These are phyloP conservation scores for Artemisiospiza belli DNA, from an alignment of 2,113 vertebrate genomes.

Conservation along the genomic window DNA sequence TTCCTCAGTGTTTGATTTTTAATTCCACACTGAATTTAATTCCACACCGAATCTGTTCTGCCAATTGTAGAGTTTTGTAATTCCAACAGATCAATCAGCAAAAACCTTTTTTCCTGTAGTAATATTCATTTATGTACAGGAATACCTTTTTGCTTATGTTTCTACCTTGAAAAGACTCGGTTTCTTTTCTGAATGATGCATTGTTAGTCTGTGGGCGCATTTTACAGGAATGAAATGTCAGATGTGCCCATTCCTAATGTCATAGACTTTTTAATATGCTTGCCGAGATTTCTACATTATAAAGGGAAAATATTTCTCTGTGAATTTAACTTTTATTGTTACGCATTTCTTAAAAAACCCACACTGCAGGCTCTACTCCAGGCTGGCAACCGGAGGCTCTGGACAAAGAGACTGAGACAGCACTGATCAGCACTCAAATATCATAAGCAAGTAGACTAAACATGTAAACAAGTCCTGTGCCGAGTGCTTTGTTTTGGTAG, in stretches of 20 bases:
- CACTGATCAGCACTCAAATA: constrained; percentile 12
- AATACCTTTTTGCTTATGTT: not conserved
- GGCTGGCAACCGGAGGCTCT: not conserved
- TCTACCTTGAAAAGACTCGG: not conserved
- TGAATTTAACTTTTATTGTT: not conserved
- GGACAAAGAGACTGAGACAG: not conserved
- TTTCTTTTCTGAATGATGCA: not conserved
- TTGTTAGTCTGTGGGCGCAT: not conserved
- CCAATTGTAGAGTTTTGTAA: not conserved
- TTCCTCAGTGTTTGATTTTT: not conserved
- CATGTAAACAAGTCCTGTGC: constrained; percentile 43
- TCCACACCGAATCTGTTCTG: not conserved
- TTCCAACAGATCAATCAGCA: not conserved
- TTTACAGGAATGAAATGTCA: not conserved
- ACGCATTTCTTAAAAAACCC: not conserved
- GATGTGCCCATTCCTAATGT: not conserved
- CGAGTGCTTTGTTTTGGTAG: constrained; percentile 29
- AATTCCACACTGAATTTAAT: constrained; percentile 2
- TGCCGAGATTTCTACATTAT: not conserved
- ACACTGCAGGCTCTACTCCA: not conserved
- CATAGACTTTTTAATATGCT: not conserved
- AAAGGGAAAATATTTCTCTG: not conserved
- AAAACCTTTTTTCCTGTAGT: not conserved
- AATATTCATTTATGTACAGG: not conserved
- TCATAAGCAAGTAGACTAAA: constrained; percentile 22